phyloP scores from a whole-genome alignment of 1,140 invertebrate genomes.

The Fopius arisanus region DNA sequence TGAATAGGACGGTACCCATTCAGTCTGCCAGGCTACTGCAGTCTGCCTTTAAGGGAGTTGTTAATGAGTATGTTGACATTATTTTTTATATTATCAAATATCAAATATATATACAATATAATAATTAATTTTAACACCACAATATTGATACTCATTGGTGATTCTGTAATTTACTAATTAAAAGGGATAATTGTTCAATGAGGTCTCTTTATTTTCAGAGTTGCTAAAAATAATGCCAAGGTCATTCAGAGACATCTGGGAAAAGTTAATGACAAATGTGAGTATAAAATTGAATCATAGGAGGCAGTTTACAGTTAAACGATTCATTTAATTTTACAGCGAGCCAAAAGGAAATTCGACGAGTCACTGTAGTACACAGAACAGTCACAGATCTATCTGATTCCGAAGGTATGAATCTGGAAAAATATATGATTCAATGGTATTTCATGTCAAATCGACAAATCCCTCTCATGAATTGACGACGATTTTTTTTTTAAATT shows the following conservation, averaged over 20 bases:
- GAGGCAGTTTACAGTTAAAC: too few species aligned
- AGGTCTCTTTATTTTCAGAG: conserved; percentile 40
- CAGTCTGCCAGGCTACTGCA: conserved; percentile 59
- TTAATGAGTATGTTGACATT: conserved; percentile 54
- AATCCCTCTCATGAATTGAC: neutral
- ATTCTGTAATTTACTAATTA: neutral
- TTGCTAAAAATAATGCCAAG: conserved; percentile 53
- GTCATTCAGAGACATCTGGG: conserved; percentile 45
- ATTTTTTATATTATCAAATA: conserved; percentile 12
- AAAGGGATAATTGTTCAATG: neutral
- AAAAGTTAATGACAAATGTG: conserved; percentile 52
- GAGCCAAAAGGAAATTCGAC: conserved; percentile 53
- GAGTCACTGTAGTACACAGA: conserved; percentile 56
- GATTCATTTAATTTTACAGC: conserved; percentile 34
- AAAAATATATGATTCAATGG: too few species aligned
- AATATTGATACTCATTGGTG: too few species aligned
- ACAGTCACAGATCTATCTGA: conserved; percentile 49
- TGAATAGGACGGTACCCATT: conserved; percentile 52
- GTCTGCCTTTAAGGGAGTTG: conserved; percentile 61
- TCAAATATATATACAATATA: neutral
- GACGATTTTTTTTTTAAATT: too few species aligned
- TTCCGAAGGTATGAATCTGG: conserved; percentile 55
- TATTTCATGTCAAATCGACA: neutral
- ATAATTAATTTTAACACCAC: too few species aligned
- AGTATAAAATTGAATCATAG: conserved; percentile 35